A percentile compares a stretch with the other conserved stretches of the same genome.
Evolutionary conservation across 2,113 vertebrate genomes (phyloP).

Genomic region (Verasper variegatus): DNA sequence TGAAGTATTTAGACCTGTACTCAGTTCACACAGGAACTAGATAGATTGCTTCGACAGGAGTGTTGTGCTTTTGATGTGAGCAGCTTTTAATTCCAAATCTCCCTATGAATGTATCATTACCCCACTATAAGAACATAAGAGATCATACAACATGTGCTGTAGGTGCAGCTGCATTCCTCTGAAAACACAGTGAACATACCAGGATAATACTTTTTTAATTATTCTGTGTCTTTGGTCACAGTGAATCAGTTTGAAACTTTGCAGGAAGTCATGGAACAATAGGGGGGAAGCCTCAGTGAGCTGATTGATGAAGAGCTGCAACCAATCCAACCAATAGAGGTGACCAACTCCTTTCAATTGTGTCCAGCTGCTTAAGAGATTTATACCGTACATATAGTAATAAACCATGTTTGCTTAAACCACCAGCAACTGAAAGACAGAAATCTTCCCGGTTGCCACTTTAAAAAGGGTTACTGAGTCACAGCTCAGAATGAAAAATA

Average conservation of each 20-base stretch:
- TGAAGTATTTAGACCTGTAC: not conserved
- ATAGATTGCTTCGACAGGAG: constrained; percentile 49
- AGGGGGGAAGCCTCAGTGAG: not conserved
- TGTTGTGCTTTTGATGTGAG: constrained; percentile 21
- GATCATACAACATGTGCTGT: not conserved
- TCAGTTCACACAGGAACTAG: constrained; percentile 21
- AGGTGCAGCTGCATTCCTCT: constrained; percentile 41
- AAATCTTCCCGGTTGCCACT: too few species aligned
- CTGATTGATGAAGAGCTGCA: too few species aligned
- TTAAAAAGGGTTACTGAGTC: not conserved
- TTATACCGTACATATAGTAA: not conserved
- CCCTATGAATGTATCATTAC: constrained; percentile 26
- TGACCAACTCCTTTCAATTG: too few species aligned
- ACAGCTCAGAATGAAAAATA: constrained; percentile 20
- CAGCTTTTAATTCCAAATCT: constrained; percentile 31
- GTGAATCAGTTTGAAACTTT: not conserved
- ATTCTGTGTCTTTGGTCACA: not conserved
- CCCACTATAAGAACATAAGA: not conserved
- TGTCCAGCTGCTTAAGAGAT: too few species aligned
- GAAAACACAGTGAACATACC: constrained; percentile 33
- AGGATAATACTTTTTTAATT: constrained; percentile 37
- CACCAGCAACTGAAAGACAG: not conserved
- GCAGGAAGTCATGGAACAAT: not conserved
- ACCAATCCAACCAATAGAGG: too few species aligned
- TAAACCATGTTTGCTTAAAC: not conserved